Evolutionary conservation across 2,113 vertebrate species (phyloP).

Genomic region (Gila orcuttii): DNA sequence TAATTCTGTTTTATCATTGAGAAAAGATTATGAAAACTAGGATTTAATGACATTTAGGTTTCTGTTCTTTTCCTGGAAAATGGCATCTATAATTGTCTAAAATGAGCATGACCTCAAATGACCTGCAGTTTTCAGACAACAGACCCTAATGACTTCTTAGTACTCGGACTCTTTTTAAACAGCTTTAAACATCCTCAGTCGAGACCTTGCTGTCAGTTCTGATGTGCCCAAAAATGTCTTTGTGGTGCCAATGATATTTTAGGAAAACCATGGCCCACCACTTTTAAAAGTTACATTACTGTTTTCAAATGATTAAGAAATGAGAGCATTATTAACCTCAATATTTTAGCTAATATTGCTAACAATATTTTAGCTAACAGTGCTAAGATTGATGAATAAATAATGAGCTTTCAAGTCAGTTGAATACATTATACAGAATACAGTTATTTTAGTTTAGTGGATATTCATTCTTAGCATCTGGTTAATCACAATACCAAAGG

Average conservation of each 20-base stretch:
- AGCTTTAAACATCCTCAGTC: not conserved
- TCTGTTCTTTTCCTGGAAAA: not conserved
- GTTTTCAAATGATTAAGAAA: slow-evolving; percentile 1
- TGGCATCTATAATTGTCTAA: not conserved
- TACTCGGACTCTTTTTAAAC: not conserved
- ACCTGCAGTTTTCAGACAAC: not conserved
- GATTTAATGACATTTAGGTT: not conserved
- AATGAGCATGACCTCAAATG: not conserved
- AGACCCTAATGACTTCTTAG: not conserved
- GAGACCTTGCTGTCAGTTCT: not conserved
- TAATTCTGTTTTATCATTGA: not conserved
- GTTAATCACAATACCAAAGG: slow-evolving; percentile 55
- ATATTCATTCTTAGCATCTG: slow-evolving; percentile 9
- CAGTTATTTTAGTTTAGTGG: not conserved
- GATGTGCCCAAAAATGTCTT: slow-evolving; percentile 1
- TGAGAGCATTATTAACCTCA: not conserved
- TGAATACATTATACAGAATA: not conserved
- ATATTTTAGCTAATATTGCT: no score
- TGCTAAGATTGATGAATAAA: not conserved
- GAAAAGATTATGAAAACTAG: not conserved
- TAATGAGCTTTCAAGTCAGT: not conserved
- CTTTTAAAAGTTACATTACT: not conserved
- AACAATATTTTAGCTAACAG: not conserved
- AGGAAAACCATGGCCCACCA: not conserved
- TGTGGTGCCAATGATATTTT: slow-evolving; percentile 8